Percentiles rank a stretch among this genome's conserved stretches.
Conservation (phyloP, 2,888 invertebrate genomes). For the Xestia sexstrigata region DNA sequence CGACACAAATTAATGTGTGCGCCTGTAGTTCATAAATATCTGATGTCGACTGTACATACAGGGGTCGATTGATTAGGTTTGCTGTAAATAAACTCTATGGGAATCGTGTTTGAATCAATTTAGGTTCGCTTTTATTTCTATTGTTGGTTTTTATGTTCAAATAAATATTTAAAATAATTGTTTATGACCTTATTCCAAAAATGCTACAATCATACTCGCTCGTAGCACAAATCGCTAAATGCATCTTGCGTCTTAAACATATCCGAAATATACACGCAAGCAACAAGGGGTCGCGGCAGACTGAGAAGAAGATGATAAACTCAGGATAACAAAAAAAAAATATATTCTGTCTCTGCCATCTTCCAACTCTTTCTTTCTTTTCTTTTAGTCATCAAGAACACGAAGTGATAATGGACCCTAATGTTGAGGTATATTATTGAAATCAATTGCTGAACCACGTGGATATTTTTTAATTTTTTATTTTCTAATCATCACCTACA, state of each 20-base stretch:
- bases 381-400: neutral
- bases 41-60: conserved; percentile 33
- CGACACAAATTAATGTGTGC: conserved; percentile 41
- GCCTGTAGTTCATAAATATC: conserved; percentile 35
- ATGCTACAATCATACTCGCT: neutral
- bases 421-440: neutral
- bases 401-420: neutral
- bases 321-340: no score
- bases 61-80: conserved; percentile 19
- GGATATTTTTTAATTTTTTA: no score
- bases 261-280: neutral
- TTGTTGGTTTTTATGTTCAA: neutral
- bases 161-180: neutral
- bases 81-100: conserved; percentile 32
- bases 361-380: neutral
- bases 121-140: neutral
- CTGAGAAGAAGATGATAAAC: no score
- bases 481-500: no score
- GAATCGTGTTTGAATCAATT: conserved; percentile 12
- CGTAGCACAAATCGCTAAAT: neutral
- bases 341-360: neutral
- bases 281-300: no score
- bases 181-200: neutral
- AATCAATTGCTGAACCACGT: neutral
- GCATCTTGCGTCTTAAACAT: neutral